Percentiles rank a stretch among this genome's conserved stretches.
Evolutionary conservation across 92 coral and sea anemone genomes (phyloP).

Genomic region (Epizoanthus fatuus): DNA sequence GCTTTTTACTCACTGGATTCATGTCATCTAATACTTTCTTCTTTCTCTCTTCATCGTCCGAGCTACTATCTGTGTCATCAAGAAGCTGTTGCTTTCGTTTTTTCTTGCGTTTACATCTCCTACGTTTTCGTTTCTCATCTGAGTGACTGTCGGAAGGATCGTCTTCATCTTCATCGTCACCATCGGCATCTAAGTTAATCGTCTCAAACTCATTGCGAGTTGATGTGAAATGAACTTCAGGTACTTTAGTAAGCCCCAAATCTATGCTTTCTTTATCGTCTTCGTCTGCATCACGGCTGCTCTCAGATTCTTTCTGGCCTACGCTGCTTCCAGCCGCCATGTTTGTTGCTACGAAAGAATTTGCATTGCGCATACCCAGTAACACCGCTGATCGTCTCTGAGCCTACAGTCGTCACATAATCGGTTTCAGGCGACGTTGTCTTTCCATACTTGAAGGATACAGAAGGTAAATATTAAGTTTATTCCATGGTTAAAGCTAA

Average conservation of each 20-base stretch:
- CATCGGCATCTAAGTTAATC: slow-evolving; percentile 93
- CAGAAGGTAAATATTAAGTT: slow-evolving; percentile 14
- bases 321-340: slow-evolving; percentile 81
- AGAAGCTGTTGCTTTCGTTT: slow-evolving; percentile 71
- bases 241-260: slow-evolving; percentile 72
- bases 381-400: slow-evolving; percentile 20
- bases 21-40: slow-evolving; percentile 59
- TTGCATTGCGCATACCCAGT: slow-evolving; percentile 14
- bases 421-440: slow-evolving; percentile 1
- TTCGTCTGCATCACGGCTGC: slow-evolving; percentile 58
- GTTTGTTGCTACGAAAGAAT: slow-evolving; percentile 40
- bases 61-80: slow-evolving; percentile 84
- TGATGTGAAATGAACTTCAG: slow-evolving; percentile 62
- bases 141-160: slow-evolving; percentile 74
- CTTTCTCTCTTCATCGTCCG: slow-evolving; percentile 87
- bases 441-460: slow-evolving; percentile 11
- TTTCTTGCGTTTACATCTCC: slow-evolving; percentile 86
- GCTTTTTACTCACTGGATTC: slow-evolving; percentile 81
- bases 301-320: slow-evolving; percentile 58
- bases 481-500: background rate
- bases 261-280: slow-evolving; percentile 82
- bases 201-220: slow-evolving; percentile 85
- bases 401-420: slow-evolving; percentile 40
- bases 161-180: slow-evolving; percentile 91
- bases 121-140: slow-evolving; percentile 79